Evolutionary conservation across 2,113 vertebrate genomes (phyloP).

Genomic region (Brachyhypopomus gauderio): DNA sequence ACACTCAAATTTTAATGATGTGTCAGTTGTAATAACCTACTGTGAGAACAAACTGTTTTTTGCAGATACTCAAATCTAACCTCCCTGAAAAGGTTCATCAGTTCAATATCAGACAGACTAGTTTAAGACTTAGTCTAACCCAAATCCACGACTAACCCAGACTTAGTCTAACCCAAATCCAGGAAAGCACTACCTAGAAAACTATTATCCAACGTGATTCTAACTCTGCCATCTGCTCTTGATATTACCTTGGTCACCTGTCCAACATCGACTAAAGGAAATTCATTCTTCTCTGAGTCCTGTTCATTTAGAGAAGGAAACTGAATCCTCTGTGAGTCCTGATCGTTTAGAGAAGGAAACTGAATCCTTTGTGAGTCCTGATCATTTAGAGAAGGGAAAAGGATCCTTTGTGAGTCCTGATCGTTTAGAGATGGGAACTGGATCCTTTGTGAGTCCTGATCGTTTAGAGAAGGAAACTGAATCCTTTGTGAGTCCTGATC

Average conservation of each 20-base stretch:
- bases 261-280: conserved; percentile 47
- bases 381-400: conserved; percentile 60
- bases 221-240: neutral
- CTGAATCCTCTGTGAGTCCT: conserved; percentile 58
- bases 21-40: too few relatives aligned
- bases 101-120: too few relatives aligned
- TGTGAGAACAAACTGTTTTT: too few relatives aligned
- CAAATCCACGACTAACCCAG: neutral
- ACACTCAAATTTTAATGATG: too few relatives aligned
- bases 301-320: conserved; percentile 62
- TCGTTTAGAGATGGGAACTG: conserved; percentile 53
- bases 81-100: too few relatives aligned
- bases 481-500: conserved; percentile 60
- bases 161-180: neutral
- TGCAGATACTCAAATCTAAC: too few relatives aligned
- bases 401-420: conserved; percentile 56
- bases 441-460: conserved; percentile 58
- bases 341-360: conserved; percentile 50
- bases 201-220: too few relatives aligned
- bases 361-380: conserved; percentile 60
- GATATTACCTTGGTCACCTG: conserved; percentile 66
- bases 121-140: neutral
- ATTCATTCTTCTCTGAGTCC: conserved; percentile 52
- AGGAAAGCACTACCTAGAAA: too few relatives aligned
- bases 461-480: conserved; percentile 62